Conservation (phyloP, 2,888 invertebrate genomes). For the Synanthedon formicaeformis region DNA sequence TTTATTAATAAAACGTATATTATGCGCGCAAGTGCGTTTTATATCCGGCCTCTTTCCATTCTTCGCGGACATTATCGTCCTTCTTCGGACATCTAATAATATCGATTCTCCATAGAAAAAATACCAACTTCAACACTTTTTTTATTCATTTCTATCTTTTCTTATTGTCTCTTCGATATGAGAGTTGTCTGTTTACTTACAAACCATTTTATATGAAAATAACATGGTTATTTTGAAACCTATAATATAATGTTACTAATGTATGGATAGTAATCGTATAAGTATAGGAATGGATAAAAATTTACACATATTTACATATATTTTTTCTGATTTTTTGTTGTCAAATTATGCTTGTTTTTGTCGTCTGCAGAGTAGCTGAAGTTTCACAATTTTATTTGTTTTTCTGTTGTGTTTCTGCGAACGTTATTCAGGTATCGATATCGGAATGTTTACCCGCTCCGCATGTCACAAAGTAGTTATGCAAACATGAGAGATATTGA, state of each 20-base stretch:
- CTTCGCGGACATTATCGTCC: constrained; percentile 60
- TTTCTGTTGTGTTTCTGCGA: not conserved
- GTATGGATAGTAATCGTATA: no score
- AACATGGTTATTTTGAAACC: no score
- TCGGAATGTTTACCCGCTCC: constrained; percentile 42
- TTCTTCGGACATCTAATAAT: constrained; percentile 61
- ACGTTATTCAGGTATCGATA: constrained; percentile 5
- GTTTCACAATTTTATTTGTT: not conserved
- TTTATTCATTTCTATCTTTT: constrained; percentile 15
- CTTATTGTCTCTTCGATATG: no score
- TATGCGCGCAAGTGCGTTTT: constrained; percentile 70
- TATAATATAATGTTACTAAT: no score
- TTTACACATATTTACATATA: no score
- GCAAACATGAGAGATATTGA: constrained; percentile 58
- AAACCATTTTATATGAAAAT: no score
- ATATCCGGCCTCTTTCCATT: constrained; percentile 48
- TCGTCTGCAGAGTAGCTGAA: not conserved
- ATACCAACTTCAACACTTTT: constrained; percentile 7
- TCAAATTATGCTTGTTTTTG: not conserved
- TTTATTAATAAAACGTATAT: constrained; percentile 72
- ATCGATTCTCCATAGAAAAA: constrained; percentile 30
- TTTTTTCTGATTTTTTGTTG: no score
- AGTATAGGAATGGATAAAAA: no score
- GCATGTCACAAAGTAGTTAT: constrained; percentile 48
- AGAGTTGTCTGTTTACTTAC: no score